A percentile compares a stretch with the other conserved stretches of the same genome.
Evolutionary conservation across 2,888 invertebrate genomes (phyloP).

Genomic region (Chesias legatella): DNA sequence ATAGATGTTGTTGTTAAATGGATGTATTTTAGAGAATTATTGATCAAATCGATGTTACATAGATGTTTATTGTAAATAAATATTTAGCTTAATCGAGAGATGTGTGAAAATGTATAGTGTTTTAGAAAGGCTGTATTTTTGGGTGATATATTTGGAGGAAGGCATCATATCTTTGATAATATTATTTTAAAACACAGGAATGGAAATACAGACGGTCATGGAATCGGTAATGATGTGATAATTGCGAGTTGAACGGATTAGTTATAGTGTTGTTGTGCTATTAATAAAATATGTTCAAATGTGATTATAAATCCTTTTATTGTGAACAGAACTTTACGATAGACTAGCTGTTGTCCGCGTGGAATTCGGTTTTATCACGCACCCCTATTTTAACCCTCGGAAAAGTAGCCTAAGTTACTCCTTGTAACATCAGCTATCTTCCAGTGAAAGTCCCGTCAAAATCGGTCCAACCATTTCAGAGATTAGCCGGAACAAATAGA

Average conservation of each 20-base stretch:
- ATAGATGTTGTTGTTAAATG: slow-evolving; percentile 74
- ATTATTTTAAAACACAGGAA: slow-evolving; percentile 49
- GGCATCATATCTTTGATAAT: slow-evolving; percentile 73
- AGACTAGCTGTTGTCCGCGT: no score
- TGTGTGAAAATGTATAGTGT: slow-evolving; percentile 63
- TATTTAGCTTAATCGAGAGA: slow-evolving; percentile 52
- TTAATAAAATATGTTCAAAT: slow-evolving; percentile 78
- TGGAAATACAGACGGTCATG: slow-evolving; percentile 29
- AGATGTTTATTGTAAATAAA: slow-evolving; percentile 78
- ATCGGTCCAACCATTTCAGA: no score
- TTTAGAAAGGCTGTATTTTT: slow-evolving; percentile 80
- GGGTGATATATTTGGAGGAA: slow-evolving; percentile 75
- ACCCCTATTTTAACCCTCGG: no score
- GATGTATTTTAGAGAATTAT: slow-evolving; percentile 79
- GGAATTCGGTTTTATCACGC: no score
- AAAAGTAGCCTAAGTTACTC: no score
- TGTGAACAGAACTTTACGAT: slow-evolving; percentile 23
- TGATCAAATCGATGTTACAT: slow-evolving; percentile 79
- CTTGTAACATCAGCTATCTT: no score
- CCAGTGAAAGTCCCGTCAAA: no score
- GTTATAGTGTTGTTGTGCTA: slow-evolving; percentile 79
- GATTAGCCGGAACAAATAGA: no score
- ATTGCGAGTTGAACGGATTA: slow-evolving; percentile 54
- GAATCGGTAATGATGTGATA: slow-evolving; percentile 72
- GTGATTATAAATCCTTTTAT: slow-evolving; percentile 49